Conservation (phyloP, 2,888 invertebrate genomes). For the Cantharis rustica region DNA sequence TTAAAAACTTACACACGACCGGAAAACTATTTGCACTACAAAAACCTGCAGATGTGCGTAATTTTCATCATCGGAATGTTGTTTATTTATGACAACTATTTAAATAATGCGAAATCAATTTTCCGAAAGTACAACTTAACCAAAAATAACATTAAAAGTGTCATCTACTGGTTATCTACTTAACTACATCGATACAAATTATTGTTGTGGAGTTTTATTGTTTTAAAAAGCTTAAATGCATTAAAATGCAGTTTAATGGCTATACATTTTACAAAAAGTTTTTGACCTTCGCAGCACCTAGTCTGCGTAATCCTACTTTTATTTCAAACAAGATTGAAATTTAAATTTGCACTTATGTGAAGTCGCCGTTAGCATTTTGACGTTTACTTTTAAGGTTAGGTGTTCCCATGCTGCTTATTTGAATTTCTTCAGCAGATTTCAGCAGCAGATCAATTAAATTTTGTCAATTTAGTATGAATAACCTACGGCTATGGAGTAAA, state of each 20-base stretch:
- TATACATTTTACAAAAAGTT: background rate
- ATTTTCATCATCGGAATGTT: background rate
- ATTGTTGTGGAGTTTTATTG: no score
- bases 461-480: background rate
- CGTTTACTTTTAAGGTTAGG: background rate
- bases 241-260: no score
- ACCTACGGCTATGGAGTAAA: background rate
- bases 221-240: no score
- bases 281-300: background rate
- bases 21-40: background rate
- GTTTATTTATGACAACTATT: background rate
- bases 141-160: background rate
- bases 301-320: background rate
- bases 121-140: background rate
- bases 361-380: background rate
- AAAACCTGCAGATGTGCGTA: background rate
- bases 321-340: background rate
- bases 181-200: no score
- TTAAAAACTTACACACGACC: background rate
- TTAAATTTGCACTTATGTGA: background rate
- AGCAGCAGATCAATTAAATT: background rate
- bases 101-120: background rate
- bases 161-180: background rate
- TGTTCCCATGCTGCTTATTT: background rate
- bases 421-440: background rate